Evolutionary conservation across 2,113 vertebrate genomes (phyloP).

Genomic region (Hyperoodon ampullatus): DNA sequence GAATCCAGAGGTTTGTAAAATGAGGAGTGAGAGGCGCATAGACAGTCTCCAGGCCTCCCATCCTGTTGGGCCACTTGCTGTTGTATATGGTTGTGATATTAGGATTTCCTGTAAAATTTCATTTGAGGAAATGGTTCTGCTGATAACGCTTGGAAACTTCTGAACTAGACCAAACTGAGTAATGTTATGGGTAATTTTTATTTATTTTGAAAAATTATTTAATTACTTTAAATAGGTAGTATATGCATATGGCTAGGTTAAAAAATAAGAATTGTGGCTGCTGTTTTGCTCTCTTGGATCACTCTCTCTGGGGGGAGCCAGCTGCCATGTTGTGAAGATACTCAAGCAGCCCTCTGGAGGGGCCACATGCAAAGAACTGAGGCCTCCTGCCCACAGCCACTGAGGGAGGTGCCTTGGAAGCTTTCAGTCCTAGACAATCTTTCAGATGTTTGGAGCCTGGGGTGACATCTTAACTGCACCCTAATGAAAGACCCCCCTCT

Average conservation of each 20-base stretch:
- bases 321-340: background rate
- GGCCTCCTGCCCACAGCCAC: too few species aligned
- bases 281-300: background rate
- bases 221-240: background rate
- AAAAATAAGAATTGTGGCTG: background rate
- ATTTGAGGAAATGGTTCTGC: background rate
- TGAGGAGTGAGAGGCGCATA: background rate
- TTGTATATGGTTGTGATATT: background rate
- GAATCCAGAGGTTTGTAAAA: background rate
- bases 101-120: background rate
- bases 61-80: background rate
- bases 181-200: background rate
- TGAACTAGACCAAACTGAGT: background rate
- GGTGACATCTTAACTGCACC: background rate
- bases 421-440: background rate
- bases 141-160: background rate
- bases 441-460: background rate
- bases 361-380: background rate
- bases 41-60: background rate
- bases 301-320: background rate
- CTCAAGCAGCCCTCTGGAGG: background rate
- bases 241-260: background rate
- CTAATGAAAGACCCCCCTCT: background rate
- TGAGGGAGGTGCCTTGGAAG: background rate
- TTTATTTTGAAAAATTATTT: slow-evolving; percentile 5